These are phyloP conservation scores for Cavia aperea DNA, from an alignment of 2,113 vertebrate species.

Conservation along the genomic window DNA sequence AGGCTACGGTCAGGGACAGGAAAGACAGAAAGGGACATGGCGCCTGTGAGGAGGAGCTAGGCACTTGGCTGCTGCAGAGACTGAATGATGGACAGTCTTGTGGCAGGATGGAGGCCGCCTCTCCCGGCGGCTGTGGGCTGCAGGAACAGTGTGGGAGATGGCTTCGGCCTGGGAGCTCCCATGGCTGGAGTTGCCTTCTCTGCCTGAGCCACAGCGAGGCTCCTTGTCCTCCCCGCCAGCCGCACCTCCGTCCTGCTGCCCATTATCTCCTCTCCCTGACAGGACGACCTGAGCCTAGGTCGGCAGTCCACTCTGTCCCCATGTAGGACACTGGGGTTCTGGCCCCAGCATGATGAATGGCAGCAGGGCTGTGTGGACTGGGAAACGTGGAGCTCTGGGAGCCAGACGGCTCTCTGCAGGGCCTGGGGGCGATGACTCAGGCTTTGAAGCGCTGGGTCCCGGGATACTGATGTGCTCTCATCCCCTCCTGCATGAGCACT, in stretches of 20 bases:
- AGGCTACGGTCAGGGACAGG: not conserved
- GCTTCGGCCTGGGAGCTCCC: not conserved
- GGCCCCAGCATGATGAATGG: not conserved
- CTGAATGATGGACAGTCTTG: not conserved
- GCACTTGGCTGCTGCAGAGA: not conserved
- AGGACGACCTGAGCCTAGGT: not conserved
- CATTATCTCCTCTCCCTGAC: not conserved
- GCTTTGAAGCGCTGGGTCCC: not conserved
- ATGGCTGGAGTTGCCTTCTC: not conserved
- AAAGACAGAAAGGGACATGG: not conserved
- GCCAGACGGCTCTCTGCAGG: accelerated
- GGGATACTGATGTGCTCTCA: accelerated
- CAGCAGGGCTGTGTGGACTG: not conserved
- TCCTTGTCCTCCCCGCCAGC: not conserved
- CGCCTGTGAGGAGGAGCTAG: not conserved
- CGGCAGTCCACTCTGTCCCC: not conserved
- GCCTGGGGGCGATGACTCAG: not conserved
- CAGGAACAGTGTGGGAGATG: no score
- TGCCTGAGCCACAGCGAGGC: not conserved
- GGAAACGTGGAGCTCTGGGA: not conserved
- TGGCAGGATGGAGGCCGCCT: not conserved
- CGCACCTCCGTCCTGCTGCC: not conserved
- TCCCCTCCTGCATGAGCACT: not conserved
- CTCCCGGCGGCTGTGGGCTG: not conserved
- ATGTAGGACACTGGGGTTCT: no score